Base-by-base conservation (phyloP, 2,888 invertebrate genomes). In the Lutraria lutraria region DNA sequence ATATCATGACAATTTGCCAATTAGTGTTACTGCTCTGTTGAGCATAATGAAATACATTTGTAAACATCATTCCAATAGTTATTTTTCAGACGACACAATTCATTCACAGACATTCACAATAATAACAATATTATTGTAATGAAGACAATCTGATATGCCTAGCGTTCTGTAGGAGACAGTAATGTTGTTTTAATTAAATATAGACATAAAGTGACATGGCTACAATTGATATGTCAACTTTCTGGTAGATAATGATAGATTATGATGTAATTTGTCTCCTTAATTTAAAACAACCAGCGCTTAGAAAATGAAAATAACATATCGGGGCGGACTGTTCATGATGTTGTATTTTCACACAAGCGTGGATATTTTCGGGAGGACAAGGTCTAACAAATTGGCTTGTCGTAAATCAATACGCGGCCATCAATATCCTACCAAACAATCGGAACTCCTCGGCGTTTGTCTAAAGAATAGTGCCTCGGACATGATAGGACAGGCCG, bases 221-320 rank as follows among this genome's bases (percentile, higher is more conserved):
- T 6, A 68, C 12, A 68, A 68, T 68, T 68, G 63, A 12, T 25
- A 68, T 68, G 63, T 68, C 63, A 68, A n/a, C 25, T 68, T 25
- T 8, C 25, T 25, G 63, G 63, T 68, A 68, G 63, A 68, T 25
- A 25, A 68, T 68, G 63, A 68, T 68, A 68, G 63, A 68, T 68
- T 68, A 68, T 68, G 63, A 68, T 68, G 63, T 68, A 68, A 68
- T 68, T 68, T 68, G 25, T 68, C 25, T 68, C 63, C 25, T 68
- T 25, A 68, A 68, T 68, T 68, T 68, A n/a, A 25, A 25, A 25
- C 63, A 68, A 68, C 63, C 25, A 12, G 25, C 25, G 25, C 63
- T 68, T 25, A 68, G n/a, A 68, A 68, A 68, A 60, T 60, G n/a
- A 68, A 68, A 68, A 60, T 60, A 68, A 68, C 25, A 68, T 25